Evolutionary conservation across 2,113 vertebrate species (phyloP).

Genomic region (Ageneiosus marmoratus): DNA sequence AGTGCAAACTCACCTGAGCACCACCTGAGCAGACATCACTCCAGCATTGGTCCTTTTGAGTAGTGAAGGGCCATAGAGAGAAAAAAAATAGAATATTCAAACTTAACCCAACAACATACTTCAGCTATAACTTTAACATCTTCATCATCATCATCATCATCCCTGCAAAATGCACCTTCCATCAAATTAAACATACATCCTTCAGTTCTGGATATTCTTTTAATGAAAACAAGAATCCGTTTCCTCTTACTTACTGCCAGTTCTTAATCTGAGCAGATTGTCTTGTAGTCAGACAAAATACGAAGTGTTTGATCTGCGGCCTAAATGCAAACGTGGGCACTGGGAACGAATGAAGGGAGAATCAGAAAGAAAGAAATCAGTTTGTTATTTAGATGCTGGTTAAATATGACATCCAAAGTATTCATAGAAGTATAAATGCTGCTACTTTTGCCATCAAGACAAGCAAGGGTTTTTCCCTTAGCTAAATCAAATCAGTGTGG

Average conservation of each 20-base stretch:
- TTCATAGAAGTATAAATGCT: neutral
- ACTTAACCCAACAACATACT: neutral
- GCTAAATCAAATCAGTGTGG: neutral
- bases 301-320: slow-evolving; percentile 5
- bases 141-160: neutral
- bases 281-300: slow-evolving; percentile 17
- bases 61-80: neutral
- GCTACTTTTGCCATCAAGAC: neutral
- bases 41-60: slow-evolving; percentile 73
- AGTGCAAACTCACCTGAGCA: slow-evolving; percentile 75
- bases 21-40: slow-evolving; percentile 80
- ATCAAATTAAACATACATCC: neutral
- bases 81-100: neutral
- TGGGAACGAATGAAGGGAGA: slow-evolving; percentile 5
- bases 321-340: neutral
- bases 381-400: neutral
- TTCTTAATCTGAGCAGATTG: slow-evolving; percentile 33
- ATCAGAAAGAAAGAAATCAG: neutral
- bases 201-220: neutral
- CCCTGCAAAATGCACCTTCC: neutral
- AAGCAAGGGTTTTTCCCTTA: neutral
- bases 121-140: neutral
- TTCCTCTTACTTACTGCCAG: slow-evolving; percentile 33
- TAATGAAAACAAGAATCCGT: neutral
- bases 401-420: neutral